Percentiles rank a stretch among this genome's conserved stretches.
Evolutionary conservation across 2,888 invertebrate species (phyloP).

Genomic region (Helicoverpa assulta): DNA sequence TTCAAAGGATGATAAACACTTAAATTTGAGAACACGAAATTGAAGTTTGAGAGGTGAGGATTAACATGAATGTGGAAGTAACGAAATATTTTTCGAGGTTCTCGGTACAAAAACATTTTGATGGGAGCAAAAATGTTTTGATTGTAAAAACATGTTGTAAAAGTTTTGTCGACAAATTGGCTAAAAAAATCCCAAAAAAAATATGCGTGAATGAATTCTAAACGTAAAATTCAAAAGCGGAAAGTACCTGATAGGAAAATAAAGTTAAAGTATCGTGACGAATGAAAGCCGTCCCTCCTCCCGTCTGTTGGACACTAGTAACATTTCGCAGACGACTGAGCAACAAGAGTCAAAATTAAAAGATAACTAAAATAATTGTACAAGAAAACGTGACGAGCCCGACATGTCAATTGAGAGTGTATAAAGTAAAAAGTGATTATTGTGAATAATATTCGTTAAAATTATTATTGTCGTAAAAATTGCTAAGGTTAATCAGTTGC

Average conservation of each 20-base stretch:
- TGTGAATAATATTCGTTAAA: conserved; percentile 75
- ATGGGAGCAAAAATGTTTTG: too few relatives aligned
- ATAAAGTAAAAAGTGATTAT: conserved; percentile 82
- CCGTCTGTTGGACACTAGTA: conserved; percentile 48
- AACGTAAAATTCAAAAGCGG: not conserved
- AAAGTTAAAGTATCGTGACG: not conserved
- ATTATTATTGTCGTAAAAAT: conserved; percentile 67
- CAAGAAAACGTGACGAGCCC: conserved; percentile 86
- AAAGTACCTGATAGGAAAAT: not conserved
- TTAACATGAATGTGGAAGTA: too few relatives aligned
- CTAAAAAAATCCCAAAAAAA: not conserved
- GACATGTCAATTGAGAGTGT: conserved; percentile 89
- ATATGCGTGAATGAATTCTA: not conserved
- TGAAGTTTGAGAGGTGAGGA: too few relatives aligned
- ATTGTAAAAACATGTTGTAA: too few relatives aligned
- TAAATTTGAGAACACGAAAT: too few relatives aligned
- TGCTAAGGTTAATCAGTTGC: conserved; percentile 61
- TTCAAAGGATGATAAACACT: not conserved
- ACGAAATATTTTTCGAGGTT: not conserved
- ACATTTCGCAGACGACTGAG: conserved; percentile 72
- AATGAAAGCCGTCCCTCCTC: conserved; percentile 16
- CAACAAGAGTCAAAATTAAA: conserved; percentile 73
- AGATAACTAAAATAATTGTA: conserved; percentile 82
- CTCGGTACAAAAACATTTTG: not conserved
- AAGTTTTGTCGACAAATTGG: not conserved